Conservation (phyloP, 1,140 invertebrate genomes). For the Cecropterus lyciades region DNA sequence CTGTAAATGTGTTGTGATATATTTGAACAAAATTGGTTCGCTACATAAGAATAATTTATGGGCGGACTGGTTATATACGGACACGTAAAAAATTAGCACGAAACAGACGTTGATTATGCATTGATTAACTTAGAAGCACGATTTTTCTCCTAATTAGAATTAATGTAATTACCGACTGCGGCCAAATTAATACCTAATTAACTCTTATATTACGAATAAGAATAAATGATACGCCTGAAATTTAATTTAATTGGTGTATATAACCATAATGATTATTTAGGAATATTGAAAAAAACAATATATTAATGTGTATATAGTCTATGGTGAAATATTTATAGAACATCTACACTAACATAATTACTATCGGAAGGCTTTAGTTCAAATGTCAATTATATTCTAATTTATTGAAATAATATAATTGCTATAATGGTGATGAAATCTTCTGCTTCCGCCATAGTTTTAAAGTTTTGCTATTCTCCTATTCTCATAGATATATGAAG, state of each 20-base stretch:
- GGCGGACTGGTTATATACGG: slow-evolving; percentile 6
- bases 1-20: neutral
- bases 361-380: too few species aligned
- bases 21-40: neutral
- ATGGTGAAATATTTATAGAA: too few species aligned
- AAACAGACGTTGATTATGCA: slow-evolving; percentile 21
- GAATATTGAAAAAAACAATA: too few species aligned
- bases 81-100: slow-evolving; percentile 10
- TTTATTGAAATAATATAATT: too few species aligned
- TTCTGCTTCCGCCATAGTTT: too few species aligned
- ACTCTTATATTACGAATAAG: slow-evolving; percentile 2
- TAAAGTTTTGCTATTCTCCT: too few species aligned
- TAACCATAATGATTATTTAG: too few species aligned
- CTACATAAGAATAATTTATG: slow-evolving; percentile 14
- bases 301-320: too few species aligned
- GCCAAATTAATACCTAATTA: slow-evolving; percentile 10
- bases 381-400: too few species aligned
- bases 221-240: neutral
- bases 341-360: too few species aligned
- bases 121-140: slow-evolving; percentile 21
- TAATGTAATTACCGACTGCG: slow-evolving; percentile 13
- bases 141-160: slow-evolving; percentile 23
- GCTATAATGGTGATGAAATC: too few species aligned
- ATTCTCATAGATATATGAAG: too few species aligned
- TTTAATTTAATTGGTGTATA: neutral